Percentiles rank a stretch among this genome's conserved stretches.
phyloP scores from a whole-genome alignment of 2,797 vertebrate species.

The Fundulus diaphanus region DNA sequence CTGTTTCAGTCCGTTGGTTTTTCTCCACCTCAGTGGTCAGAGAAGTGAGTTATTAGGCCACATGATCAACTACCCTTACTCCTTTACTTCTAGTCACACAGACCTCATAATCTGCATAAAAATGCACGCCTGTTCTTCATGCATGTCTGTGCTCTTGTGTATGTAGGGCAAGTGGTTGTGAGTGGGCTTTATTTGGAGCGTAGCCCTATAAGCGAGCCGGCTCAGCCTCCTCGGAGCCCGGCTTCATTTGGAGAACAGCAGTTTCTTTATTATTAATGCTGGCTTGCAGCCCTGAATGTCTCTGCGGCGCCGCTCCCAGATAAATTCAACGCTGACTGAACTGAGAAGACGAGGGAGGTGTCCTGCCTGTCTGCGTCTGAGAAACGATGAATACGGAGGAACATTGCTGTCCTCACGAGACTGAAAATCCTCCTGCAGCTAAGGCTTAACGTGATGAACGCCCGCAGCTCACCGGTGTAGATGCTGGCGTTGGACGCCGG shows the following conservation, averaged over 20 bases:
- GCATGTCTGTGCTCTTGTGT: no score
- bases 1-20: no score
- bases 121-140: background rate
- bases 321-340: constrained; percentile 20
- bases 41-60: no score
- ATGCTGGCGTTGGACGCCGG: constrained; percentile 99
- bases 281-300: constrained; percentile 22
- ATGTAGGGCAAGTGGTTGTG: background rate
- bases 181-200: constrained; percentile 13
- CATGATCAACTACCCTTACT: no score
- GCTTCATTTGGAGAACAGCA: constrained; percentile 49
- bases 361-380: constrained; percentile 35
- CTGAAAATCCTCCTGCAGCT: no score
- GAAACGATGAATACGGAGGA: background rate
- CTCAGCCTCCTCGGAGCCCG: constrained; percentile 42
- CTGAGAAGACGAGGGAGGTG: constrained; percentile 19
- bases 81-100: background rate
- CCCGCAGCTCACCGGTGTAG: constrained; percentile 88
- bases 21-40: no score
- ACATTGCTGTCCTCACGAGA: background rate
- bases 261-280: constrained; percentile 61
- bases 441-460: no score
- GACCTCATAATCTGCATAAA: background rate
- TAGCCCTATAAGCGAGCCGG: constrained; percentile 24
- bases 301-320: constrained; percentile 18